Conservation (phyloP, 2,113 vertebrate species). For the Nanorana parkeri region DNA sequence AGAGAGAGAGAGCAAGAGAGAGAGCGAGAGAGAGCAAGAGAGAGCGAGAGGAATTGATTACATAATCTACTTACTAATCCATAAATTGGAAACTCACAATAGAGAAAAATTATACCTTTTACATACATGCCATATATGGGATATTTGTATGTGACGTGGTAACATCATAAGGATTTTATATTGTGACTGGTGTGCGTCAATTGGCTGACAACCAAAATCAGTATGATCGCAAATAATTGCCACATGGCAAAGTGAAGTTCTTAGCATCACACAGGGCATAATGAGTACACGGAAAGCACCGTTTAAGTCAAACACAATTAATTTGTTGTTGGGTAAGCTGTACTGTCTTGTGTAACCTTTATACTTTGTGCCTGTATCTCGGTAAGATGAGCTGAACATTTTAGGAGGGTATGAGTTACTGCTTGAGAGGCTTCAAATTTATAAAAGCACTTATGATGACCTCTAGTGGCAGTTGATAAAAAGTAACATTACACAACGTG, state of each 20-base stretch:
- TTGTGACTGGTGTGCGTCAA: too few relatives aligned
- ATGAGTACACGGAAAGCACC: not conserved
- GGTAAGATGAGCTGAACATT: constrained; percentile 14
- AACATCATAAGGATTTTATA: not conserved
- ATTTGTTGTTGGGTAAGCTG: not conserved
- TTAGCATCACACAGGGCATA: not conserved
- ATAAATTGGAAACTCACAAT: too few relatives aligned
- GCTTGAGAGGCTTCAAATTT: constrained; percentile 15
- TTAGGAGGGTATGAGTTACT: constrained; percentile 16
- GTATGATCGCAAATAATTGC: not conserved
- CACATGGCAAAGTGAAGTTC: not conserved
- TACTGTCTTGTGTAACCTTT: constrained; percentile 12
- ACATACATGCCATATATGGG: too few relatives aligned
- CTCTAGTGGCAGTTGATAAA: constrained; percentile 71
- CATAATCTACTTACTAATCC: too few relatives aligned
- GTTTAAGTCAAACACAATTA: too few relatives aligned
- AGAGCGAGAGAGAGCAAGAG: too few relatives aligned
- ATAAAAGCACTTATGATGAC: constrained; percentile 69
- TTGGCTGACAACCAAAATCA: not conserved
- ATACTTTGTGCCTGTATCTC: constrained; percentile 14
- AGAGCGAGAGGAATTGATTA: too few relatives aligned
- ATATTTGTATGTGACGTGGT: not conserved
- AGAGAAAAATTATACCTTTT: too few relatives aligned
- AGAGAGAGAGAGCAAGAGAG: too few relatives aligned
- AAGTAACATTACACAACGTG: not conserved